These are phyloP conservation scores for Gnathonemus echidnorhynchus DNA, from an alignment of 2,113 vertebrate species.

Conservation along the genomic window DNA sequence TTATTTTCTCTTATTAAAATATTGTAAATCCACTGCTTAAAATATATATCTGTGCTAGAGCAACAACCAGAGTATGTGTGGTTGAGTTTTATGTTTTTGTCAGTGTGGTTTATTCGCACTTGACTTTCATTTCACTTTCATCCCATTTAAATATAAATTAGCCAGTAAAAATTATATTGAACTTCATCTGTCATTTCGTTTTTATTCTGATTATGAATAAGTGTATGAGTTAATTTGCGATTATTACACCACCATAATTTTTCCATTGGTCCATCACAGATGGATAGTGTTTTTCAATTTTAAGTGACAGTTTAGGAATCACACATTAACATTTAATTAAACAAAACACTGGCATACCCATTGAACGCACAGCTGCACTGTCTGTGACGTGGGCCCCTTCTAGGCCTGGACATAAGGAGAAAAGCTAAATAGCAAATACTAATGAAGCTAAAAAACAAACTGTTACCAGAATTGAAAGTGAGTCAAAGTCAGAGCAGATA, in stretches of 20 bases:
- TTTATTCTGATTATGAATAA: conserved; percentile 3
- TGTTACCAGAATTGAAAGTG: not conserved
- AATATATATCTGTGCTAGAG: not conserved
- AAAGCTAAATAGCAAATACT: not conserved
- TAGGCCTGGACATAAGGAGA: not conserved
- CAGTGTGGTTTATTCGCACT: not conserved
- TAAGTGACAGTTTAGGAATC: not conserved
- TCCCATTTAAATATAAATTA: conserved; percentile 9
- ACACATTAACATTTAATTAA: conserved; percentile 2
- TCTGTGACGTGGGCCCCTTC: not conserved
- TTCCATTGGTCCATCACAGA: not conserved
- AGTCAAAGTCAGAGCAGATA: not conserved
- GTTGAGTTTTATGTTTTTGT: not conserved
- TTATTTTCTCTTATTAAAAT: not conserved
- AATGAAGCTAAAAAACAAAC: not conserved
- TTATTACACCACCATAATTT: not conserved
- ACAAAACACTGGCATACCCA: not conserved
- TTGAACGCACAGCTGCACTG: not conserved
- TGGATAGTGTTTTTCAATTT: not conserved
- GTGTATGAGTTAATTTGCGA: not conserved
- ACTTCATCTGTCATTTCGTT: not conserved
- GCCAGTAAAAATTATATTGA: conserved; percentile 4
- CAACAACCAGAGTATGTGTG: not conserved
- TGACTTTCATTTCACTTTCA: conserved; percentile 6
- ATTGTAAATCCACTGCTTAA: not conserved